Evolutionary conservation across 30 jellyfish, hydroid and myxozoan species (phyloP).

Genomic region (Sanderia malayensis): DNA sequence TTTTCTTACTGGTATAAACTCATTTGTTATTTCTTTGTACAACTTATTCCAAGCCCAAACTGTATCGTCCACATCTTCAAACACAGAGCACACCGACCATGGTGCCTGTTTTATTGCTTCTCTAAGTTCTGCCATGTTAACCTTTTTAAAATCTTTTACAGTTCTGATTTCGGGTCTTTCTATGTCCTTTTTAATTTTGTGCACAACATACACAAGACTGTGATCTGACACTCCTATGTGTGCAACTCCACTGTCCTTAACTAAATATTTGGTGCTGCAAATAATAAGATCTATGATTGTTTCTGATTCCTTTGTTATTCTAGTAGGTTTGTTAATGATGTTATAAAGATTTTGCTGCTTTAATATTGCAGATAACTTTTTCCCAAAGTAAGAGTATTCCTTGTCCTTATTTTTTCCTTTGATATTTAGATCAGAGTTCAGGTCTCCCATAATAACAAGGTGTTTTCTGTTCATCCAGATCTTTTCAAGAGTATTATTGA

Average conservation of each 20-base stretch:
- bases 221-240: too few species aligned
- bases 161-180: not conserved
- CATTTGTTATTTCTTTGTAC: conserved; percentile 26
- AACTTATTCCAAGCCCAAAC: conserved; percentile 1
- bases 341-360: not conserved
- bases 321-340: not conserved
- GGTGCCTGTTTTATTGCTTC: conserved; percentile 1
- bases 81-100: not conserved
- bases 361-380: too few species aligned
- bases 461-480: not conserved
- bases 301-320: too few species aligned
- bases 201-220: too few species aligned
- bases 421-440: not conserved
- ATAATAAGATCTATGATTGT: too few species aligned
- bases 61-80: not conserved
- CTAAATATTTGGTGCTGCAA: too few species aligned
- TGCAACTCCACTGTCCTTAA: too few species aligned
- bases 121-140: not conserved
- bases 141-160: not conserved
- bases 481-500: not conserved
- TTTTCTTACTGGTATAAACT: conserved; percentile 34
- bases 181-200: too few species aligned
- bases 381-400: conserved; percentile 1
- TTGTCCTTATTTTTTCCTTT: not conserved
- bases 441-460: not conserved